Conservation (phyloP, 2,888 invertebrate genomes). For the Pammene fasciana region DNA sequence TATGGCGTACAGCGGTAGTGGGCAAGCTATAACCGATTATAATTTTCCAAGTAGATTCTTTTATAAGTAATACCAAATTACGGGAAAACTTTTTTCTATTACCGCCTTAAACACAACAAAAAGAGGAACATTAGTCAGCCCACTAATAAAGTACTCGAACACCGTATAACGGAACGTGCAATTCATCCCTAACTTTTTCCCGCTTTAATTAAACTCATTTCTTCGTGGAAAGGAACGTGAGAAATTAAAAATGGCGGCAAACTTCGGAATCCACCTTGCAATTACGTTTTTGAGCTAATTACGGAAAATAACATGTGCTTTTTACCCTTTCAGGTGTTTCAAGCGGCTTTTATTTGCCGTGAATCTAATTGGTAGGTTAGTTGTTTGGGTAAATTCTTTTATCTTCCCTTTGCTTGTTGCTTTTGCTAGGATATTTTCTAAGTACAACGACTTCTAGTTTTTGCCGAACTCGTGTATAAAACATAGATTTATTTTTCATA, state of each 20-base stretch:
- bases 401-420: neutral
- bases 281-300: conserved; percentile 31
- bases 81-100: neutral
- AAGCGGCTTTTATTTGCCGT: neutral
- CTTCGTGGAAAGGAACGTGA: conserved; percentile 25
- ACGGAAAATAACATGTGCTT: conserved; percentile 28
- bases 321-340: conserved; percentile 12
- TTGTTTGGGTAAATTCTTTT: neutral
- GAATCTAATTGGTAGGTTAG: neutral
- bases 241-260: conserved; percentile 41
- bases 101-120: neutral
- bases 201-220: conserved; percentile 43
- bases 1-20: too few relatives aligned
- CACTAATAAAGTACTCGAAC: conserved; percentile 36
- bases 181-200: conserved; percentile 36
- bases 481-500: too few relatives aligned
- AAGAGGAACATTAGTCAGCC: conserved; percentile 27
- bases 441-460: neutral
- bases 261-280: conserved; percentile 33
- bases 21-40: too few relatives aligned
- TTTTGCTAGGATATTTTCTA: neutral
- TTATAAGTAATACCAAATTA: neutral
- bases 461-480: neutral
- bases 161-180: conserved; percentile 19
- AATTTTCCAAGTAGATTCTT: too few relatives aligned